phyloP scores from a whole-genome alignment of 2,888 invertebrate genomes.

The Erebia ligea region DNA sequence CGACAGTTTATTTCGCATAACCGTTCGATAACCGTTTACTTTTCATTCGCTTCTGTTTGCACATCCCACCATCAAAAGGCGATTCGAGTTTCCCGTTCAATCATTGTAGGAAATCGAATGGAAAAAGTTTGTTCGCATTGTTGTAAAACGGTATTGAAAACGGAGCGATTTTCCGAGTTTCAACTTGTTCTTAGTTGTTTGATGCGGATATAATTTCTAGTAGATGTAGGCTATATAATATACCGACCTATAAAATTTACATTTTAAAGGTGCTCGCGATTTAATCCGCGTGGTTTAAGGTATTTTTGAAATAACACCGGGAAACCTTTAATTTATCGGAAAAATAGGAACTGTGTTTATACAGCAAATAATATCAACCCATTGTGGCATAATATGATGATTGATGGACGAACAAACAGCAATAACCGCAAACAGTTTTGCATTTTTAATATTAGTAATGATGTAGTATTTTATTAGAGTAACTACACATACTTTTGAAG shows the following conservation, averaged over 20 bases:
- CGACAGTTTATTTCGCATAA: slow-evolving; percentile 22
- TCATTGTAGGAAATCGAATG: slow-evolving; percentile 38
- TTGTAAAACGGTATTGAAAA: slow-evolving; percentile 11
- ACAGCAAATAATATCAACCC: no score
- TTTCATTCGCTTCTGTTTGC: slow-evolving; percentile 40
- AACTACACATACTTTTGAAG: no score
- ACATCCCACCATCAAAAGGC: slow-evolving; percentile 40
- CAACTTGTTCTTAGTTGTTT: background rate
- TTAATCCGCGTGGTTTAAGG: no score
- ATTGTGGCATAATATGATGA: no score
- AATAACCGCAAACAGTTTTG: no score
- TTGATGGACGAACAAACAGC: no score
- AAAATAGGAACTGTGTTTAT: no score
- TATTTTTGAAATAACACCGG: no score
- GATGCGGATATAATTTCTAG: background rate
- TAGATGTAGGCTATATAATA: background rate
- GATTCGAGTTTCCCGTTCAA: slow-evolving; percentile 37
- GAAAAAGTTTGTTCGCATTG: slow-evolving; percentile 28
- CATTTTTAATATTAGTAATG: no score
- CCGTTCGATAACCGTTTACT: slow-evolving; percentile 33
- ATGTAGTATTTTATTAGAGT: no score
- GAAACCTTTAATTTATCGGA: no score
- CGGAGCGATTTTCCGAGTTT: background rate
- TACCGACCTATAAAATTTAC: background rate
- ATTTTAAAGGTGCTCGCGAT: background rate